Evolutionary conservation across 2,888 invertebrate genomes (phyloP).

Genomic region (Orthonevra nobilis): DNA sequence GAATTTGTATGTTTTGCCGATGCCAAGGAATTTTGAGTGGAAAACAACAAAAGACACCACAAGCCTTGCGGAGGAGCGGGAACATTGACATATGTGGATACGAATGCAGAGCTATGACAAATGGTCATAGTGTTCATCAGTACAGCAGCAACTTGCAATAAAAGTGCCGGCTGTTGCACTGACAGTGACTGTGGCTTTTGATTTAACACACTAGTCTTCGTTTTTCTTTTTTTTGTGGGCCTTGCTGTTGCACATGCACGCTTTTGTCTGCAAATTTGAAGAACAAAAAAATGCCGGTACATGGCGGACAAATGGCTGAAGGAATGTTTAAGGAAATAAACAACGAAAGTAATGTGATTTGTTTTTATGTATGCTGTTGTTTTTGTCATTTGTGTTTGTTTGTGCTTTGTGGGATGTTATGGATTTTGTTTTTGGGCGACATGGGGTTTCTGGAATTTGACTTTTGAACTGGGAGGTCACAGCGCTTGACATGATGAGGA

Average conservation of each 20-base stretch:
- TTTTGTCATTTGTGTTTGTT: constrained; percentile 2
- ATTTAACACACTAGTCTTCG: constrained; percentile 51
- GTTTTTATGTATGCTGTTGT: constrained; percentile 44
- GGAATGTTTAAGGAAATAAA: constrained; percentile 48
- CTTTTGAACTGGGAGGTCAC: neutral
- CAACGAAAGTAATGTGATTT: constrained; percentile 47
- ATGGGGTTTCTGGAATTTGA: constrained; percentile 51
- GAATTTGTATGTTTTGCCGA: constrained; percentile 62
- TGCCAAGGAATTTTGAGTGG: constrained; percentile 50
- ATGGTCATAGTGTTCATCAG: constrained; percentile 63
- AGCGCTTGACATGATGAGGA: no score
- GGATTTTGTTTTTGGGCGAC: constrained; percentile 13
- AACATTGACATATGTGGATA: constrained; percentile 33
- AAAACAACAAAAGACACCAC: constrained; percentile 31
- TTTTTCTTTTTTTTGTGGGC: constrained; percentile 29
- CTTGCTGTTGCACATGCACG: neutral
- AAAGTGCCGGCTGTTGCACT: constrained; percentile 41
- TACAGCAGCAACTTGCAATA: constrained; percentile 13
- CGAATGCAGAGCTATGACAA: constrained; percentile 47
- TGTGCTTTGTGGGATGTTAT: constrained; percentile 1
- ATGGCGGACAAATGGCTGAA: constrained; percentile 19
- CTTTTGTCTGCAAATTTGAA: constrained; percentile 47
- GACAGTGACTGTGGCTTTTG: constrained; percentile 9
- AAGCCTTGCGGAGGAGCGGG: neutral
- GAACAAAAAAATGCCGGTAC: constrained; percentile 49